Percentiles rank a stretch among this genome's conserved stretches.
Conservation (phyloP, 2,113 vertebrate species). For the Dissostichus mawsoni region DNA sequence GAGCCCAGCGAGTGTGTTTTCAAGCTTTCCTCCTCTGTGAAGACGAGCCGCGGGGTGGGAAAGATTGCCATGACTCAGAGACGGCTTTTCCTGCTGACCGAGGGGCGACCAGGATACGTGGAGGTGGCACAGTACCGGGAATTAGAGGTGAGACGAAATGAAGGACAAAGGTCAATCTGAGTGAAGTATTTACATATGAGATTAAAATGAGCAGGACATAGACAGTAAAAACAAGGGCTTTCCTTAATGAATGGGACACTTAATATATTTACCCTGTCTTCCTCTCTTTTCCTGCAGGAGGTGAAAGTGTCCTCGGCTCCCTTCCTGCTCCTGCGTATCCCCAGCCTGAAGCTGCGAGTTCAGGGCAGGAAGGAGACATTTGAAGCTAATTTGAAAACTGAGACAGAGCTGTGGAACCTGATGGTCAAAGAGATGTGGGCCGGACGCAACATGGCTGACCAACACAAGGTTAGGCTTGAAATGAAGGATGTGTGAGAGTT, state of each 20-base stretch:
- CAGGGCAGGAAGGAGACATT: conserved; percentile 88
- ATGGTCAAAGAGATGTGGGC: conserved; percentile 99
- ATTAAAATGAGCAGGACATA: neutral
- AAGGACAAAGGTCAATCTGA: neutral
- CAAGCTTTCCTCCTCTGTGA: conserved; percentile 94
- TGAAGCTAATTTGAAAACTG: conserved; percentile 94
- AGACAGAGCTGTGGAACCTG: conserved; percentile 96
- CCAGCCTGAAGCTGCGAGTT: conserved; percentile 91
- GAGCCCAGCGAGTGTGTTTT: conserved; percentile 93
- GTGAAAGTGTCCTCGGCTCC: conserved; percentile 89
- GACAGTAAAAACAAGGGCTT: too few relatives aligned
- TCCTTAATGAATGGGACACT: too few relatives aligned
- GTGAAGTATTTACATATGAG: neutral
- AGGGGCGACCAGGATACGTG: conserved; percentile 89
- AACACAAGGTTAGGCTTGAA: conserved; percentile 89
- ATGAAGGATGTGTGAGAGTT: neutral
- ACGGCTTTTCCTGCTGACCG: conserved; percentile 91
- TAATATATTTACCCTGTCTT: neutral
- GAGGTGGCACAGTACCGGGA: conserved; percentile 93
- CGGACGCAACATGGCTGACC: conserved; percentile 92
- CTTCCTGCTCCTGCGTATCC: conserved; percentile 91
- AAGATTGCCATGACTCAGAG: conserved; percentile 98
- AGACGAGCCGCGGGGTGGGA: conserved; percentile 92
- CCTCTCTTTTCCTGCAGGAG: conserved; percentile 81
- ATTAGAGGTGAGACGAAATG: conserved; percentile 86